Evolutionary conservation across 2,888 invertebrate genomes (phyloP).

Genomic region (Drosophila algonquin): DNA sequence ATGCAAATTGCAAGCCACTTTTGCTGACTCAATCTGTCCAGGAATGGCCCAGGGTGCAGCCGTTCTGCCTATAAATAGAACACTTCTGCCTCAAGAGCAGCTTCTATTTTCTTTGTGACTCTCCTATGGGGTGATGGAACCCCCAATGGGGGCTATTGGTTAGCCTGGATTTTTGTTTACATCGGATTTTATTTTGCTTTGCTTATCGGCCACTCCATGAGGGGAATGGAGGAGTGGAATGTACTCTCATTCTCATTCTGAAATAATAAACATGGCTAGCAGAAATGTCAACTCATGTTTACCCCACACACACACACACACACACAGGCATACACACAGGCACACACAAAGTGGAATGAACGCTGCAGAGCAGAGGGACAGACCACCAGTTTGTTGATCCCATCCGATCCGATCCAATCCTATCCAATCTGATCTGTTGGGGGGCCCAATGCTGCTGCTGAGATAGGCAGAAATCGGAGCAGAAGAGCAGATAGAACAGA

Average conservation of each 20-base stretch:
- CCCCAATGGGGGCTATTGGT: slow-evolving; percentile 12
- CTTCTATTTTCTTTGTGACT: slow-evolving; percentile 21
- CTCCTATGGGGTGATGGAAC: slow-evolving; percentile 11
- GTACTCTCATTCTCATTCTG: slow-evolving; percentile 5
- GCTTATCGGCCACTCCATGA: slow-evolving; percentile 57
- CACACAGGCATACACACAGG: too few relatives aligned
- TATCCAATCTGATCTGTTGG: slow-evolving; percentile 19
- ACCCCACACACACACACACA: slow-evolving; percentile 30
- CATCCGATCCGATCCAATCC: neutral
- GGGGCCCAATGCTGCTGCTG: slow-evolving; percentile 31
- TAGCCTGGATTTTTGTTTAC: slow-evolving; percentile 30
- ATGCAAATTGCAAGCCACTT: slow-evolving; percentile 17
- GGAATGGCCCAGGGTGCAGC: too few relatives aligned
- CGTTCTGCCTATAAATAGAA: slow-evolving; percentile 25
- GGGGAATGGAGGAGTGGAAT: slow-evolving; percentile 17
- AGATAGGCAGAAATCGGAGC: slow-evolving; percentile 21
- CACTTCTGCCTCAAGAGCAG: neutral
- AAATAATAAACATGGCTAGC: slow-evolving; percentile 46
- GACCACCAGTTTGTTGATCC: slow-evolving; percentile 64
- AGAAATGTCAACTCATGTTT: slow-evolving; percentile 64
- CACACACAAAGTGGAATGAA: slow-evolving; percentile 34
- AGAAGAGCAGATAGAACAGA: slow-evolving; percentile 16
- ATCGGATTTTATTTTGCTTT: slow-evolving; percentile 7
- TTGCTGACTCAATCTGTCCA: neutral
- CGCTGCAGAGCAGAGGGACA: neutral